Base-by-base conservation (phyloP, 2,113 vertebrate species). In the Myrmecophaga tridactyla region DNA sequence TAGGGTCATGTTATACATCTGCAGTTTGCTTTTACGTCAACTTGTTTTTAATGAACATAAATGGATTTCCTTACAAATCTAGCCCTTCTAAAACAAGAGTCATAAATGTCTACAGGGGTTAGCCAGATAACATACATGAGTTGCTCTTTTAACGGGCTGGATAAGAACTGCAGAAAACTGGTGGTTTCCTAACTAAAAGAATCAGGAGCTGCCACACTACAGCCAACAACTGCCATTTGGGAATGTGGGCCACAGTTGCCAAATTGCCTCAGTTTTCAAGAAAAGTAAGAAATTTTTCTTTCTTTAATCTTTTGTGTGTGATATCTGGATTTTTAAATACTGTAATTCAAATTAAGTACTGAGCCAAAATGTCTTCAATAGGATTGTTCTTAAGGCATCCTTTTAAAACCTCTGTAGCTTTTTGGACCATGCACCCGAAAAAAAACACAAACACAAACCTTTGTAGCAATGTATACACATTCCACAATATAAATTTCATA, bases 241-340 rank as follows among this genome's bases (percentile, higher is more conserved):
- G 46, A 93, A 73, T 39, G 3, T 67, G 27, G 58, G 53, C 46
- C 7, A 83, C 69, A 93, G 41, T 9, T 23, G 25, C 53, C 69
- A 86, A 84, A 76, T 62, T 60, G 53, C 23, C 18, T 46, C 58
- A 78, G 46, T 77, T 73, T 92, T 92, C 11, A 77, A 78, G 70
- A 73, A 63, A 77, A 48, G 25, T 31, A 96, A 83, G 83, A 93
- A 94, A 62, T 72, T 27, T 39, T 72, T 84, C 21, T 83, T 72
- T 91, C 34, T 90, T 53, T 80, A 81, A 73, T 20, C 18, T 20
- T 20, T 56, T 7, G 21, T 53, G 53, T 85, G 20, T 56, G 51
- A 63, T 76, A 36, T 81, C 67, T 39, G 85, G 69, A 58, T 89
- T 83, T 90, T 96, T 72, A 89, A 91, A 70, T 92, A 90, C 17